Evolutionary conservation across 2,113 vertebrate species (phyloP), one percentile per base, ranked within the genome.

Genomic region (Polypterus bichir): DNA sequence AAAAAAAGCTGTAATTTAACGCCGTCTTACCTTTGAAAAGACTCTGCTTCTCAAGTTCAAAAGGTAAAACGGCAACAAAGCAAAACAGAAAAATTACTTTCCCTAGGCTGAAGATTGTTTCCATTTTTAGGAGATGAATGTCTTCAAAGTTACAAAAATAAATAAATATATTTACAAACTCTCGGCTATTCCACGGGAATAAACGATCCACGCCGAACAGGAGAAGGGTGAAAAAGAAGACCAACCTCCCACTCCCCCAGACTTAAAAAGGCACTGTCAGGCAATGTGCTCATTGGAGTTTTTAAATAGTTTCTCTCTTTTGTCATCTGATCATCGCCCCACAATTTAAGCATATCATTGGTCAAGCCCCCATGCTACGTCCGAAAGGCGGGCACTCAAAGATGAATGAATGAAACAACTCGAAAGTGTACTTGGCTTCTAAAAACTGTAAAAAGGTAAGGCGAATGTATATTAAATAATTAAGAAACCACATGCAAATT

Each of bases 321-420:
- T 75, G 82, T 88, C 86, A 86, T 79, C 82, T 88, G 86, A 86
- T 82, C 81, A 88, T 88, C 82, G 79, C 77, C 63, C 59, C 46
- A 27, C 8, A 8, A 61, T 65, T 73, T 65, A 47, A 0, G 65
- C 45, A 11, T 70, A 72, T 71, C 60, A 47, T 88, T 88, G 86
- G 86, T 83, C 86, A 77, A 83, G 71, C 81, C 83, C 77, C 80
- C 77, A 46, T 68, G 58, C 75, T 75, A 81, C 80, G 70, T 69
- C 74, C 46, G 58, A 64, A 71, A 64, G 85, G 84, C 77, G 86
- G 80, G 83, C 27, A 76, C 73, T 6, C 71, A 63, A n/a, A 7
- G 44, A 48, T 5, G n/a, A 1, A 45, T 81, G 73, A 84, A 83
- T 81, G 80, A 75, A 76, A 51, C 70, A 77, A 79, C 76, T 80